A percentile compares a stretch with the other conserved stretches of the same genome.
Conservation (phyloP, 2,888 invertebrate species). For the Tachystola acroxantha region DNA sequence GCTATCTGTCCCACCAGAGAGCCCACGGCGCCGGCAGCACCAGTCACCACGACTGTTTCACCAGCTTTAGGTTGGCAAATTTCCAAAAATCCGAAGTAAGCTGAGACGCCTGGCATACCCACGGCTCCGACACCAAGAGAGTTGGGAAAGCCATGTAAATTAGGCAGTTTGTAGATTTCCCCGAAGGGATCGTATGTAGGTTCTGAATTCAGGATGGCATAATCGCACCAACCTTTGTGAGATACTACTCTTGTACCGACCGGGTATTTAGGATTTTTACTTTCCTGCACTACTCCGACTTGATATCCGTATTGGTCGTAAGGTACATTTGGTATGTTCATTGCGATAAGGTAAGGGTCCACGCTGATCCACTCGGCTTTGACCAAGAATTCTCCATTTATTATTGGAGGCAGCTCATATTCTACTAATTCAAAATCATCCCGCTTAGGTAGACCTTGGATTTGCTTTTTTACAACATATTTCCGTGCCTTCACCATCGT, state of each 20-base stretch:
- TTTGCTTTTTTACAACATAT: conserved; percentile 74
- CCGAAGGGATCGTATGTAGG: conserved; percentile 29
- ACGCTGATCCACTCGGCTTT: too few relatives aligned
- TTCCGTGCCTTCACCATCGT: conserved; percentile 64
- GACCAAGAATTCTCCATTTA: conserved; percentile 71
- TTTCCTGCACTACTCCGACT: conserved; percentile 72
- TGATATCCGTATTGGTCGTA: conserved; percentile 29
- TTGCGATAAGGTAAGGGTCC: conserved; percentile 36
- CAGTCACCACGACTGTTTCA: conserved; percentile 80
- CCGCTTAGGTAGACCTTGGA: conserved; percentile 77
- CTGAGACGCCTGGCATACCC: conserved; percentile 84
- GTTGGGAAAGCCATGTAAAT: conserved; percentile 62
- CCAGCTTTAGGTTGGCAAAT: conserved; percentile 80
- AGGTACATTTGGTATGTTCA: conserved; percentile 20
- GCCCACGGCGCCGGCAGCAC: too few relatives aligned
- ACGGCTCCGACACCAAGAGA: conserved; percentile 79
- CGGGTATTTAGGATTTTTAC: conserved; percentile 77
- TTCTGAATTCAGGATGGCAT: conserved; percentile 37
- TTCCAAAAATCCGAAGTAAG: conserved; percentile 81
- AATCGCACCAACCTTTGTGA: conserved; percentile 82
- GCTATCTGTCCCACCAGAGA: too few relatives aligned
- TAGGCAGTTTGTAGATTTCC: conserved; percentile 56
- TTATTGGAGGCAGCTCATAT: conserved; percentile 75
- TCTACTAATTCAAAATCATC: conserved; percentile 79
- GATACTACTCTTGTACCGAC: conserved; percentile 79